These are phyloP conservation scores for Eremobia ochroleuca DNA, from an alignment of 2,888 invertebrate genomes.

Conservation along the genomic window DNA sequence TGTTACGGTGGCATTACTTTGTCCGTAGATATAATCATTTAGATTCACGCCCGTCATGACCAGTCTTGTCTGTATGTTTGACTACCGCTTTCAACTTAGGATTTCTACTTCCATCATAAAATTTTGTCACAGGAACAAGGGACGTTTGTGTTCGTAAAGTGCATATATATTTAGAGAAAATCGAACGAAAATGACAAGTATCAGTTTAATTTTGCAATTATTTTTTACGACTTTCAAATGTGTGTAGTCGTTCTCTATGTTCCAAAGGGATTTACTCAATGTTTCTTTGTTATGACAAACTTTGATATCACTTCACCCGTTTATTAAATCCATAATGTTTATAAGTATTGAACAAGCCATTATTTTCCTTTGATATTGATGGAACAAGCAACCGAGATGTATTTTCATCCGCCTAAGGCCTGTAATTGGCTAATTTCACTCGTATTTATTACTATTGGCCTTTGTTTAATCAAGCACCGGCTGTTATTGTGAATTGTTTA, in stretches of 20 bases:
- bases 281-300: background rate
- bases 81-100: background rate
- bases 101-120: background rate
- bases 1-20: background rate
- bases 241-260: background rate
- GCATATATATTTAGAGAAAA: background rate
- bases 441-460: conserved; percentile 69
- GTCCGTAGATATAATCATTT: background rate
- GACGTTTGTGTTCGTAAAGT: background rate
- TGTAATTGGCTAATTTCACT: conserved; percentile 72
- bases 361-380: conserved; percentile 58
- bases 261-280: background rate
- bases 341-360: conserved; percentile 28
- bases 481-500: conserved; percentile 59
- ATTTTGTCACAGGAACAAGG: background rate
- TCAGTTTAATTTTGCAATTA: background rate
- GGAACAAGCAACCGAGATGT: conserved; percentile 61
- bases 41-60: background rate
- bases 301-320: background rate
- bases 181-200: background rate
- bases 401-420: conserved; percentile 65
- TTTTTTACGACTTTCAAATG: background rate
- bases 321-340: conserved; percentile 3
- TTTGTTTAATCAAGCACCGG: conserved; percentile 68
- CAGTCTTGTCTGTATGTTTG: background rate